A percentile compares a stretch with the other conserved stretches of the same genome.
Evolutionary conservation across 2,113 vertebrate species (phyloP).

Genomic region (Bufo bufo): DNA sequence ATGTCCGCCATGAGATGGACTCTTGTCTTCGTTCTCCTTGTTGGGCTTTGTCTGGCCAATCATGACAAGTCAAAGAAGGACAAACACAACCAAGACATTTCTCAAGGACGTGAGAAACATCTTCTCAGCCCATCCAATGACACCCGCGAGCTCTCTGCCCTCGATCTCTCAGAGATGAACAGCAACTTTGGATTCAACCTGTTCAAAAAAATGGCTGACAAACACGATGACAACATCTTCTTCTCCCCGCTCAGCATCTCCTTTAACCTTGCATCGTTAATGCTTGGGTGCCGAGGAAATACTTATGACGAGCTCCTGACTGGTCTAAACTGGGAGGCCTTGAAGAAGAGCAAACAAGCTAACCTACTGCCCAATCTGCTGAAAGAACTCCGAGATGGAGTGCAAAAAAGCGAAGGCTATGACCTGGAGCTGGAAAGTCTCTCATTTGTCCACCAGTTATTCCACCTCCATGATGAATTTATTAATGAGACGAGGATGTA

Average conservation of each 20-base stretch:
- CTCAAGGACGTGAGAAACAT: slow-evolving; percentile 30
- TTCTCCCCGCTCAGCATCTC: slow-evolving; percentile 86
- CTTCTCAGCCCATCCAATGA: slow-evolving; percentile 31
- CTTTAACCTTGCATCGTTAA: slow-evolving; percentile 73
- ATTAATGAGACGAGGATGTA: slow-evolving; percentile 76
- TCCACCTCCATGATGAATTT: slow-evolving; percentile 73
- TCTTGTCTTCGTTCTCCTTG: slow-evolving; percentile 10
- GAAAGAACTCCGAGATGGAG: slow-evolving; percentile 73
- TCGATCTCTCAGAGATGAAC: slow-evolving; percentile 79
- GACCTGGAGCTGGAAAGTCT: slow-evolving; percentile 74
- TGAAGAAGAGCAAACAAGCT: slow-evolving; percentile 62
- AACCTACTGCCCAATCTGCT: slow-evolving; percentile 77
- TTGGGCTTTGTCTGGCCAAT: slow-evolving; percentile 60
- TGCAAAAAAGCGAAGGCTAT: slow-evolving; percentile 74
- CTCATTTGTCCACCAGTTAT: slow-evolving; percentile 76
- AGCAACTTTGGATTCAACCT: slow-evolving; percentile 87
- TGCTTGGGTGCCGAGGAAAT: slow-evolving; percentile 74
- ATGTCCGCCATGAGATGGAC: not conserved
- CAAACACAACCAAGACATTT: slow-evolving; percentile 25
- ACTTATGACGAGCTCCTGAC: slow-evolving; percentile 77
- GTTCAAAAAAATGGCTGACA: slow-evolving; percentile 82
- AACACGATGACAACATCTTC: slow-evolving; percentile 84
- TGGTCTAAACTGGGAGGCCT: slow-evolving; percentile 72
- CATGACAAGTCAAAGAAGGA: slow-evolving; percentile 28
- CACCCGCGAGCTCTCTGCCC: slow-evolving; percentile 58